Evolutionary conservation across 2,888 invertebrate species (phyloP).

Genomic region (Parnassius orleans): DNA sequence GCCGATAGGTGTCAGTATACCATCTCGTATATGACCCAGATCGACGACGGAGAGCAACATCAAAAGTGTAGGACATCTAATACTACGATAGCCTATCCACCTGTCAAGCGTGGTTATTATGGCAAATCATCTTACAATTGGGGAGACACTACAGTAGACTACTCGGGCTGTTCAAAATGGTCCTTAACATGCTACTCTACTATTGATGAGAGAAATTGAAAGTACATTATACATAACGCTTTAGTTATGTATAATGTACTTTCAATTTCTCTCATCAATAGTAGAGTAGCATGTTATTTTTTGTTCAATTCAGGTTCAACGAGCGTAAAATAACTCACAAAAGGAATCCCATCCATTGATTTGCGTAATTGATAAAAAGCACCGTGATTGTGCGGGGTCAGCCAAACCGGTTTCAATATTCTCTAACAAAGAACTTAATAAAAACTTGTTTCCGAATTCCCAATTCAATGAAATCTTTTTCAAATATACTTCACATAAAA

Average conservation of each 20-base stretch:
- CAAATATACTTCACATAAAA: background rate
- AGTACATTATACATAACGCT: conserved; percentile 1
- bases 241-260: conserved; percentile 13
- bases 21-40: too few species aligned
- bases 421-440: conserved; percentile 18
- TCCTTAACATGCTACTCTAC: too few species aligned
- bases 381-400: conserved; percentile 27
- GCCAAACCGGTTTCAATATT: conserved; percentile 23
- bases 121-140: too few species aligned
- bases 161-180: too few species aligned
- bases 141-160: too few species aligned
- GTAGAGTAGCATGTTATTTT: too few species aligned
- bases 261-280: conserved; percentile 1
- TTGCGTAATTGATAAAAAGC: conserved; percentile 28
- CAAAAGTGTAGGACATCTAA: too few species aligned
- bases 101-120: too few species aligned
- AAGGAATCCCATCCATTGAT: conserved; percentile 25
- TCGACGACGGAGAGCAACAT: too few species aligned
- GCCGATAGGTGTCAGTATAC: too few species aligned
- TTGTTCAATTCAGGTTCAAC: conserved; percentile 18
- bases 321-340: conserved; percentile 27
- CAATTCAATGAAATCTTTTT: conserved; percentile 6
- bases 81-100: too few species aligned
- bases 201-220: background rate
- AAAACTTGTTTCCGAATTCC: conserved; percentile 16